These are phyloP conservation scores for Meriones psammophilus DNA, from an alignment of 2,797 vertebrate species.

Conservation along the genomic window DNA sequence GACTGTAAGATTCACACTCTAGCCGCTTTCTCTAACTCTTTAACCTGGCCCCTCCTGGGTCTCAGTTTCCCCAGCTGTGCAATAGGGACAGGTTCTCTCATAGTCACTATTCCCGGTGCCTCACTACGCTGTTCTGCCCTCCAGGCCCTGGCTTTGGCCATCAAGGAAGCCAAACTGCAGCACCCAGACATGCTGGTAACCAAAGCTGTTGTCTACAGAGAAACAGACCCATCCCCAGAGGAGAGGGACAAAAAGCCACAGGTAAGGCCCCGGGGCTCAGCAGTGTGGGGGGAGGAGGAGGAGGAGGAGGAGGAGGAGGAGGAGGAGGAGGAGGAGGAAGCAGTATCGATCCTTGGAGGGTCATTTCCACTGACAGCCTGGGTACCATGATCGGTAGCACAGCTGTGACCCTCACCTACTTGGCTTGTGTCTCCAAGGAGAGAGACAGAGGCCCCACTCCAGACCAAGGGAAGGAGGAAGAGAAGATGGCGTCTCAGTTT, in stretches of 20 bases:
- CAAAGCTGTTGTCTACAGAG: conserved; percentile 99
- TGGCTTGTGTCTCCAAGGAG: background rate
- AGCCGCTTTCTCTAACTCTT: background rate
- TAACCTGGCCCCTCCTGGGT: background rate
- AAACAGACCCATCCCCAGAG: conserved; percentile 96
- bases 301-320: background rate
- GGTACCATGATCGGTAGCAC: background rate
- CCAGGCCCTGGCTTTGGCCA: conserved; percentile 97
- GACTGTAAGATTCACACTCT: background rate
- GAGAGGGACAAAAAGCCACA: conserved; percentile 94
- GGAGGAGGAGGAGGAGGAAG: background rate
- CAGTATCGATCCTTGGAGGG: background rate
- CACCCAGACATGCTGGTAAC: conserved; percentile 99
- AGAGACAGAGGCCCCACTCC: background rate
- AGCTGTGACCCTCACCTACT: background rate
- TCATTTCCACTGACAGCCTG: background rate
- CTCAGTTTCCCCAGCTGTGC: background rate
- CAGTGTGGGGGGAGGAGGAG: background rate
- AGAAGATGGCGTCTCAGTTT: background rate
- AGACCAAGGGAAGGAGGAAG: background rate
- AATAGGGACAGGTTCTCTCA: background rate
- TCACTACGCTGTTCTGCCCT: conserved; percentile 67
- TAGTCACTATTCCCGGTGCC: background rate
- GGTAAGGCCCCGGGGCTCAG: conserved; percentile 85
- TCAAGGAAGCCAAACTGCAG: conserved; percentile 98